Conservation (phyloP, 2,113 vertebrate species). For the Australoheros scitulus region DNA sequence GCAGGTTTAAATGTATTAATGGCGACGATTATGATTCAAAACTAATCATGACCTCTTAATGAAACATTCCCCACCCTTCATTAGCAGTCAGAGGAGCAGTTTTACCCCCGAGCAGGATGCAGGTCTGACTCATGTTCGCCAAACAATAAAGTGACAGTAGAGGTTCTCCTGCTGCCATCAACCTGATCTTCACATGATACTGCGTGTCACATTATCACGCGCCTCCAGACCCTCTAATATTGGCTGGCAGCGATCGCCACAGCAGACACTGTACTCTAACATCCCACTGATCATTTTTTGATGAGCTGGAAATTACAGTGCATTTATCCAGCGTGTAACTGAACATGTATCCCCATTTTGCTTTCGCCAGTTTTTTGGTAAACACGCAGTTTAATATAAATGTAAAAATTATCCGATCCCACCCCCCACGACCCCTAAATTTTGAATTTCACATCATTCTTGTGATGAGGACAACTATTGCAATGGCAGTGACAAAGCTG, state of each 20-base stretch:
- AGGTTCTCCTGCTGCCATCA: background rate
- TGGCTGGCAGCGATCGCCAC: background rate
- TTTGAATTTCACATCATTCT: background rate
- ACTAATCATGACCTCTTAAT: background rate
- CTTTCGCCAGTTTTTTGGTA: background rate
- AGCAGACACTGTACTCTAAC: background rate
- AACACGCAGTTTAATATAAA: background rate
- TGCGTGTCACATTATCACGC: background rate
- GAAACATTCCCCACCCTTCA: background rate
- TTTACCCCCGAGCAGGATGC: background rate
- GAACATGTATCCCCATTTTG: background rate
- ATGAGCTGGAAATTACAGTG: background rate
- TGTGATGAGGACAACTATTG: background rate
- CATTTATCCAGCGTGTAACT: background rate
- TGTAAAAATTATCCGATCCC: background rate
- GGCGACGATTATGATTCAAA: background rate
- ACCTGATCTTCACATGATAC: background rate
- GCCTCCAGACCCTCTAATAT: background rate
- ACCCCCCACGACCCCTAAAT: background rate
- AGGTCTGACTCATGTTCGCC: background rate
- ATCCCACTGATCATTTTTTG: background rate
- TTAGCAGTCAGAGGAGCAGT: background rate
- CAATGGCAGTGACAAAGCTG: background rate
- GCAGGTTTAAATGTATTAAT: background rate
- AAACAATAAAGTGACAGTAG: background rate